Conservation (phyloP, 2,888 invertebrate genomes). For the Tiliacea aurago region DNA sequence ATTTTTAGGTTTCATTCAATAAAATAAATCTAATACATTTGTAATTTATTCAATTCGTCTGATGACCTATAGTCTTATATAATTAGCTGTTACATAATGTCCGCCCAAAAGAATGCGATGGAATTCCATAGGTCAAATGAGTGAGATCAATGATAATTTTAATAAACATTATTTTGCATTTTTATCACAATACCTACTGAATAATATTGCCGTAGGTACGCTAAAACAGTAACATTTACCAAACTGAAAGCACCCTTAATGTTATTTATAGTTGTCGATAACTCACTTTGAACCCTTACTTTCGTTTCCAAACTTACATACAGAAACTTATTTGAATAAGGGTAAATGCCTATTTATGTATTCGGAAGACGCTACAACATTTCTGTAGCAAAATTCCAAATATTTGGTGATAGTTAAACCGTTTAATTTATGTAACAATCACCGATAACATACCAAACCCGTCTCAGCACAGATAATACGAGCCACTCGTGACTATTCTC, state of each 20-base stretch:
- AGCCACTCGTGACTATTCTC: conserved; percentile 66
- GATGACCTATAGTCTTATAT: conserved; percentile 31
- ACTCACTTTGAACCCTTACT: conserved; percentile 52
- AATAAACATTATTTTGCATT: conserved; percentile 31
- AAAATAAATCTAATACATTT: conserved; percentile 4
- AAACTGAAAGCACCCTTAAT: conserved; percentile 39
- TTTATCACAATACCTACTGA: conserved; percentile 5
- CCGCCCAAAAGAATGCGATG: conserved; percentile 19
- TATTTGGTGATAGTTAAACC: conserved; percentile 49
- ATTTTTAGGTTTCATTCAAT: background rate
- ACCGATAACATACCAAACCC: conserved; percentile 71
- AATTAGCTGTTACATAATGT: conserved; percentile 25
- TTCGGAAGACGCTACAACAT: conserved; percentile 33
- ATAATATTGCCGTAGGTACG: conserved; percentile 10
- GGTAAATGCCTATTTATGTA: conserved; percentile 32
- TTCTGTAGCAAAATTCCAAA: conserved; percentile 55
- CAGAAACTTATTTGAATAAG: conserved; percentile 45
- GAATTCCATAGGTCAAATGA: conserved; percentile 33
- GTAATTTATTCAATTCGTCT: background rate
- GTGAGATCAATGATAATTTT: conserved; percentile 38
- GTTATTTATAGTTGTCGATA: conserved; percentile 50
- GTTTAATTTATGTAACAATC: conserved; percentile 69
- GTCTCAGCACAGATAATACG: conserved; percentile 66
- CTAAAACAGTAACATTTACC: conserved; percentile 25
- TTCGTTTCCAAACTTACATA: conserved; percentile 37